phyloP scores from a whole-genome alignment of 2,888 invertebrate genomes.

The Stenchaetothrips biformis region DNA sequence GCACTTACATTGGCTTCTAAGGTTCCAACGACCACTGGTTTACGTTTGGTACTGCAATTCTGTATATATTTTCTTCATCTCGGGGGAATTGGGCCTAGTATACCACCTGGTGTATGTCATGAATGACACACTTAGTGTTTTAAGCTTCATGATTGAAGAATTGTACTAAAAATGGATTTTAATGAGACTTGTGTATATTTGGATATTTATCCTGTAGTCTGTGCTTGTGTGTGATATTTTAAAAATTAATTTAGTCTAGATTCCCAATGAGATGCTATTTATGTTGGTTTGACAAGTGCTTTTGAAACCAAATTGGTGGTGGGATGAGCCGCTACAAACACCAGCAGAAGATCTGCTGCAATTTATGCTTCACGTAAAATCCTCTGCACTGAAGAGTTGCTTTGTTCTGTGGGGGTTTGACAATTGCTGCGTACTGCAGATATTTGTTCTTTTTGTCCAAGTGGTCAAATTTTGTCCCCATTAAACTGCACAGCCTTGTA shows the following conservation, averaged over 20 bases:
- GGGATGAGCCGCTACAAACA: constrained; percentile 7
- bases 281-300: neutral
- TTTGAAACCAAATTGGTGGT: neutral
- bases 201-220: neutral
- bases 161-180: neutral
- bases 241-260: neutral
- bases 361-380: neutral
- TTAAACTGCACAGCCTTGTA: constrained; percentile 1
- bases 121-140: neutral
- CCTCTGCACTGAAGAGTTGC: neutral
- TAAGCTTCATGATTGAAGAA: too few species aligned
- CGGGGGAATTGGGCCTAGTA: neutral
- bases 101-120: neutral
- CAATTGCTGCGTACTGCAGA: neutral
- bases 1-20: neutral
- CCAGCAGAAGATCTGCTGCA: neutral
- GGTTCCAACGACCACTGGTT: neutral
- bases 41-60: neutral
- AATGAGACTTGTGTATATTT: too few species aligned
- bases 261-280: neutral
- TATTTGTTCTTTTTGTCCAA: neutral
- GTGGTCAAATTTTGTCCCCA: neutral
- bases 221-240: neutral
- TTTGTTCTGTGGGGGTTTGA: neutral
- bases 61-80: neutral